Evolutionary conservation across 1,140 invertebrate genomes (phyloP).

Genomic region (Cydia amplana): DNA sequence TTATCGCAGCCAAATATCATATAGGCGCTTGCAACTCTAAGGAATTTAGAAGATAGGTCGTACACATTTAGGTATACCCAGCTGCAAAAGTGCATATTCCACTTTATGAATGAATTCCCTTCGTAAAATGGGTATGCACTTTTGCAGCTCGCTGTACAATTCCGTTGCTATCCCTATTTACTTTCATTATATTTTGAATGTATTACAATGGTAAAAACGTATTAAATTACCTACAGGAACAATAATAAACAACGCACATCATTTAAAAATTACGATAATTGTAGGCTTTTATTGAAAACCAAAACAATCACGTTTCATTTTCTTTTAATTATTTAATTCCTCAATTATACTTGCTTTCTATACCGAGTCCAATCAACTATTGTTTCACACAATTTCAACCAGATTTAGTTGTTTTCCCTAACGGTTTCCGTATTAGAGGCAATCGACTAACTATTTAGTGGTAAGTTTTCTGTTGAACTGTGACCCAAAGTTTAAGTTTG

Average conservation of each 20-base stretch:
- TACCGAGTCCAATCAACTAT: background rate
- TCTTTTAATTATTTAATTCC: conserved; percentile 24
- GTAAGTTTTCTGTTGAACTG: background rate
- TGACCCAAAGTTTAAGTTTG: background rate
- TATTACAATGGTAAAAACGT: background rate
- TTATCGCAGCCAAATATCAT: too few species aligned
- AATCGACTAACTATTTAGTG: conserved; percentile 7
- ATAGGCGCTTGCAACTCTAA: too few species aligned
- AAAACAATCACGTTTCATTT: conserved; percentile 19
- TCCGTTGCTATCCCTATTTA: background rate
- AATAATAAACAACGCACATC: background rate
- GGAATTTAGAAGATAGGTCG: too few species aligned
- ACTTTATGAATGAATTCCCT: background rate
- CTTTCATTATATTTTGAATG: background rate
- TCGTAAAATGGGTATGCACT: background rate
- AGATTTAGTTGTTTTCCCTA: conserved; percentile 8
- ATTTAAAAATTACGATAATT: background rate
- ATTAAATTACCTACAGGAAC: background rate
- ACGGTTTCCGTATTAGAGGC: conserved; percentile 16
- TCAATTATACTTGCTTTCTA: conserved; percentile 13
- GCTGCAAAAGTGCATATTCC: background rate
- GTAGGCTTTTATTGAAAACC: conserved; percentile 11
- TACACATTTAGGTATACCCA: too few species aligned
- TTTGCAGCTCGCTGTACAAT: background rate
- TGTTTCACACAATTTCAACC: conserved; percentile 25